Conservation (phyloP, 2,888 invertebrate genomes). For the Nematopogon swammerdamellus region DNA sequence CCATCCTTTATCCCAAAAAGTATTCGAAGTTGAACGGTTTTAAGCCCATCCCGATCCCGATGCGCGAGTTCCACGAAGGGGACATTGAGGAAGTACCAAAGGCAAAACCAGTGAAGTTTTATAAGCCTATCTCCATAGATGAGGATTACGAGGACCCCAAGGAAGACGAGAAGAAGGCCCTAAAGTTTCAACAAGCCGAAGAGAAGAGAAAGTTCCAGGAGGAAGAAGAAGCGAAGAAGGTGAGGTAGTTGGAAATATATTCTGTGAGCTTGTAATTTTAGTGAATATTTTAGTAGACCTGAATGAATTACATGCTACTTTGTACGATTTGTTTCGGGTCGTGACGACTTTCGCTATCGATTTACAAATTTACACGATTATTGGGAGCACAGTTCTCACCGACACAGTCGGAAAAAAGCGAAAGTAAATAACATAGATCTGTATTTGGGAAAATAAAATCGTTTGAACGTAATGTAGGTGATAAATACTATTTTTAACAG, state of each 20-base stretch:
- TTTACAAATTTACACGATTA: neutral
- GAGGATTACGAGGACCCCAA: conserved; percentile 25
- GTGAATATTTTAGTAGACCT: neutral
- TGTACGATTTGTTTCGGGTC: neutral
- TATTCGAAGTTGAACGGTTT: conserved; percentile 35
- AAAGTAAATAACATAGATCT: too few relatives aligned
- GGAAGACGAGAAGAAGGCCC: conserved; percentile 32
- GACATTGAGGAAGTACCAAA: conserved; percentile 31
- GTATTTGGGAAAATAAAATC: too few relatives aligned
- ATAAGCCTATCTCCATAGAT: conserved; percentile 25
- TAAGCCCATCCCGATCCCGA: conserved; percentile 41
- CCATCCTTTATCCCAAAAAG: conserved; percentile 58
- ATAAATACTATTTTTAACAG: too few relatives aligned
- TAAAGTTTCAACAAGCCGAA: conserved; percentile 46
- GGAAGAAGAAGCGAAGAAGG: conserved; percentile 20
- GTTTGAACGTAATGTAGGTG: too few relatives aligned
- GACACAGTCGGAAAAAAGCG: too few relatives aligned
- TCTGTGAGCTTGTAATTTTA: too few relatives aligned
- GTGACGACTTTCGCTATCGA: neutral
- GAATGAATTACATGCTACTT: too few relatives aligned
- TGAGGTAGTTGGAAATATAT: neutral
- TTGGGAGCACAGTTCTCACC: too few relatives aligned
- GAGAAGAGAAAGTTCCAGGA: conserved; percentile 44
- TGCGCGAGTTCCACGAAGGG: conserved; percentile 28
- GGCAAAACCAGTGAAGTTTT: conserved; percentile 38